Evolutionary conservation across 2,888 invertebrate species (phyloP), one percentile per base, ranked within the genome.

Genomic region (Meghimatium bilineatum): DNA sequence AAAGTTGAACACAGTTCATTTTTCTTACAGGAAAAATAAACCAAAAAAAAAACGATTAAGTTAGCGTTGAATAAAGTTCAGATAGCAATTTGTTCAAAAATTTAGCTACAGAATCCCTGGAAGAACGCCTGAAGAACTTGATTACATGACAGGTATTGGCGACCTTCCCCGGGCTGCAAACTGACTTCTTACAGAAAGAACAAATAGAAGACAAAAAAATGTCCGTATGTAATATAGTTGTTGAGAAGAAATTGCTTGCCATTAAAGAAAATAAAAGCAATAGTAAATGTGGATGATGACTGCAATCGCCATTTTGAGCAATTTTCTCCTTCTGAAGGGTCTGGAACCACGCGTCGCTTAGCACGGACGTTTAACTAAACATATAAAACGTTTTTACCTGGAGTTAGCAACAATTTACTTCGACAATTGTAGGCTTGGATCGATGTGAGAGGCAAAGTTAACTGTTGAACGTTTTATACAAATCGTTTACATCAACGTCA

Each of bases 341-440:
- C 78, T 26, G 38, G 44, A 49, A 20, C 66, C 49, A 44, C 78
- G 67, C 20, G 78, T n/a, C 44, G 44, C 29, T 66, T 29, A n/a
- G 38, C 67, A 63, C 26, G 23, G n/a, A 44, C 78, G 78, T 44
- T 78, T 78, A 78, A 78, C 78, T 78, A 78, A 78, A 78, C 67
- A 49, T 78, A n/a, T 66, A 44, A 49, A 78, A 63, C 78, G 78
- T 32, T 44, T 67, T 38, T 49, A 44, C 20, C 44, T 44, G 1
- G n/a, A 36, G 34, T 29, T 77, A 60, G n/a, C 36, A n/a, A 60
- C 63, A 29, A 67, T 66, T 78, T 78, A 2, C 63, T 29, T 17
- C 10, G 29, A 44, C 60, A 78, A 74, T 74, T 74, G 74, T 32
- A 1, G 5, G 52, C 32, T 34, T 23, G 2, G 8, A 74, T 74